phyloP scores from a whole-genome alignment of 2,888 invertebrate species.

The Fragum fragum region DNA sequence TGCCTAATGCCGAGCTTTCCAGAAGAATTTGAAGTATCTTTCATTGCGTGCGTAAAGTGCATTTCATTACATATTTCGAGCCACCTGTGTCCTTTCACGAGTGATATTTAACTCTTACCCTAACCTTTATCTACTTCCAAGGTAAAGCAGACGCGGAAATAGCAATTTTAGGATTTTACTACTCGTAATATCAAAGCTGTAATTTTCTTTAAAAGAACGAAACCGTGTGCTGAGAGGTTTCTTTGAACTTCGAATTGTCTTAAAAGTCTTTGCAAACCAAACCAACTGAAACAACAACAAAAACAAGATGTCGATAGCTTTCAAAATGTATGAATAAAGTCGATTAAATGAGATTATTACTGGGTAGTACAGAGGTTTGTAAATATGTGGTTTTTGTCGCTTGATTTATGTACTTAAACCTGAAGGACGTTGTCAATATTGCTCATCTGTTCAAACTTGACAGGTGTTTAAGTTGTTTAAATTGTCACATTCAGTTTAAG shows the following conservation, averaged over 20 bases:
- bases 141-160: no score
- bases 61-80: neutral
- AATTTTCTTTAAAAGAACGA: no score
- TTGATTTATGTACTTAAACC: constrained; percentile 11
- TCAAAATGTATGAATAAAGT: neutral
- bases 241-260: no score
- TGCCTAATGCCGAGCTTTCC: neutral
- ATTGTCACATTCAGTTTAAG: neutral
- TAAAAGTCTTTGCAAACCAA: no score
- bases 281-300: no score
- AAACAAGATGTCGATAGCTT: no score
- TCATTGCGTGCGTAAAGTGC: neutral
- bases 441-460: neutral
- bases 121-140: no score
- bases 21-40: neutral
- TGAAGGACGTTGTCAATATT: neutral
- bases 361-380: neutral
- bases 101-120: neutral
- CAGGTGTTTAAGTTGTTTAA: neutral
- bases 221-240: no score
- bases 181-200: no score
- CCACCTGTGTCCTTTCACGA: neutral
- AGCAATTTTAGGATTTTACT: no score
- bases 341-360: neutral
- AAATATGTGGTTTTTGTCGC: neutral